Percentiles rank a stretch among this genome's conserved stretches.
Evolutionary conservation across 1,140 invertebrate genomes (phyloP).

Genomic region (Hesperophylax magnus): DNA sequence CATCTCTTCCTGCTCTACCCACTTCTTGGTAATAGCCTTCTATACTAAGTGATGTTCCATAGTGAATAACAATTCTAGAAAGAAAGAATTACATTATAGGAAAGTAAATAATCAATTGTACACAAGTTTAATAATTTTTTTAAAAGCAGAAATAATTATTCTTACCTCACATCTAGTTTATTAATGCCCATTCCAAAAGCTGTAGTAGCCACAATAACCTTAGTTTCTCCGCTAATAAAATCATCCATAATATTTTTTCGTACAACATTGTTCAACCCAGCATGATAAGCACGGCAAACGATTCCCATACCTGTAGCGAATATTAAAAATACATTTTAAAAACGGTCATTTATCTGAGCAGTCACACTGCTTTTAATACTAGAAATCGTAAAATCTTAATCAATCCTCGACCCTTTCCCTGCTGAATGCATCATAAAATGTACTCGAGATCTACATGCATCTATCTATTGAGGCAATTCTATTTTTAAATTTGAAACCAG

Average conservation of each 20-base stretch:
- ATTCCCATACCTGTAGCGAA: constrained; percentile 47
- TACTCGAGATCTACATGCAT: too few relatives aligned
- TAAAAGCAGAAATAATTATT: not conserved
- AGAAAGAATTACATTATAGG: not conserved
- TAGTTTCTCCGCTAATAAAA: constrained; percentile 75
- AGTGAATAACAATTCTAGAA: constrained; percentile 65
- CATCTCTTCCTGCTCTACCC: constrained; percentile 82
- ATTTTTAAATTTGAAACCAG: too few relatives aligned
- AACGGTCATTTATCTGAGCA: too few relatives aligned
- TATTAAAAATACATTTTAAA: not conserved
- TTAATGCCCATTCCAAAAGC: constrained; percentile 96
- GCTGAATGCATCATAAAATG: too few relatives aligned
- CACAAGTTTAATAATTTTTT: not conserved
- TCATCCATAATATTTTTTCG: constrained; percentile 73
- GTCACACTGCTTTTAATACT: too few relatives aligned
- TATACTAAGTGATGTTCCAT: constrained; percentile 75
- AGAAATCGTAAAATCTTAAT: too few relatives aligned
- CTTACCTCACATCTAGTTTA: constrained; percentile 83
- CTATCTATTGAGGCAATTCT: too few relatives aligned
- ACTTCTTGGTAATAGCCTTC: constrained; percentile 71
- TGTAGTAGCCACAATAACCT: constrained; percentile 88
- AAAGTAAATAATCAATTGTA: not conserved
- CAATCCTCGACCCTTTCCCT: too few relatives aligned
- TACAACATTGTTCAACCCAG: constrained; percentile 67
- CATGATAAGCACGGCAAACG: constrained; percentile 71